Base-by-base conservation (phyloP, 2,888 invertebrate genomes). In the Perizoma affinitatum region DNA sequence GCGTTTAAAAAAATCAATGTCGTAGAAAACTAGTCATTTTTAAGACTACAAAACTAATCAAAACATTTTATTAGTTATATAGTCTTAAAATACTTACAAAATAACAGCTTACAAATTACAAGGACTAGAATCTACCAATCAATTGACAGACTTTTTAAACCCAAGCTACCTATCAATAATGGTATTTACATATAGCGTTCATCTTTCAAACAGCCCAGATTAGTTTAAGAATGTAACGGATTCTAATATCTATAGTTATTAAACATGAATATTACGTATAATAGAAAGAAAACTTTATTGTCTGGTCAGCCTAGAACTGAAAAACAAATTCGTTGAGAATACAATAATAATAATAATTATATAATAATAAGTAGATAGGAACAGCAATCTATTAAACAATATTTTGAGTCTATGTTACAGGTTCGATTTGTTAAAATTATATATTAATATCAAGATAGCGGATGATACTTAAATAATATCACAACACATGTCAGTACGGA, bases 241-340 rank as follows among this genome's bases (percentile, higher is more conserved):
- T 49, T 10, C 8, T 38, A 40, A 0, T 0, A 10, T 64, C n/a
- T n/a, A n/a, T n/a, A n/a, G 22, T 62, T 56, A 47, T 45, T 45
- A 43, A 51, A 56, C 5, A 38, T 2, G 43, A 54, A 51, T 33
- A 42, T 42, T 5, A 43, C 40, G 8, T 49, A 54, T 63, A 57
- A 65, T 46, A 68, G 45, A 62, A 63, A 59, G 68, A 66, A 69
- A 56, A 60, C 1, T 68, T 87, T 87, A 87, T 87, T 87, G 87
- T 88, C 87, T 82, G 74, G 76, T 79, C 81, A 84, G 82, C 81
- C 71, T 72, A 75, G 74, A 72, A 68, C 56, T 54, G 63, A 70
- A 63, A 64, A 54, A 52, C 33, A 5, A 72, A 65, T 53, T n/a
- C 57, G 58, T 56, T 60, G 66, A 66, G 68, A 66, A 8, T 45